Conservation (phyloP, 2,888 invertebrate genomes). For the Ceraclea dissimilis region DNA sequence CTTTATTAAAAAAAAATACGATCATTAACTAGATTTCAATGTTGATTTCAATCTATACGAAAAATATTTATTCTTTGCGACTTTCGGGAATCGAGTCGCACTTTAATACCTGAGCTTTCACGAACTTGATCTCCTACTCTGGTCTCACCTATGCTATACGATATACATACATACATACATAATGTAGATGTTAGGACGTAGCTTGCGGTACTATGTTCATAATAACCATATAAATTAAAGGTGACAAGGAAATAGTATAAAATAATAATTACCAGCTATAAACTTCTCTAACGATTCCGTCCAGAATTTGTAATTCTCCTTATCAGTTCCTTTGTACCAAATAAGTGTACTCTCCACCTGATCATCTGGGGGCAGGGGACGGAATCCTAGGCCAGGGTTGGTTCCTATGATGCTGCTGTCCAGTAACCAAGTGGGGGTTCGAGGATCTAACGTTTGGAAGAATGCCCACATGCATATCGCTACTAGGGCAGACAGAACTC, state of each 20-base stretch:
- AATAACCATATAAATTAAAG: background rate
- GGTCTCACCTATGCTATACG: too few species aligned
- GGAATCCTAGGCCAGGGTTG: conserved; percentile 93
- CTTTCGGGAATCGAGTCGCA: too few species aligned
- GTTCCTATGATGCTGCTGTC: conserved; percentile 84
- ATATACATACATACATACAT: too few species aligned
- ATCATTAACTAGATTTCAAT: too few species aligned
- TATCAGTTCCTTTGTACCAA: conserved; percentile 82
- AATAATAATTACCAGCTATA: conserved; percentile 56
- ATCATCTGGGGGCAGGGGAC: conserved; percentile 78
- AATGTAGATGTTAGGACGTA: too few species aligned
- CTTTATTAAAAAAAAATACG: too few species aligned
- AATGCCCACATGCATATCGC: conserved; percentile 94
- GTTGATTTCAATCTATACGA: too few species aligned
- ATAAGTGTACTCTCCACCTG: conserved; percentile 93
- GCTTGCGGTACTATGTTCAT: too few species aligned
- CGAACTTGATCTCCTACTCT: too few species aligned
- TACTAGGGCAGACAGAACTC: conserved; percentile 84
- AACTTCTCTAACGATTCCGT: conserved; percentile 66
- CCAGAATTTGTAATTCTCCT: conserved; percentile 72
- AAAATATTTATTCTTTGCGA: too few species aligned
- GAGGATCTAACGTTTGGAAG: conserved; percentile 81
- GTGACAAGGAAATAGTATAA: background rate
- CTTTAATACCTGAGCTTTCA: too few species aligned
- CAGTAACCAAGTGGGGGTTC: conserved; percentile 83